phyloP scores from a whole-genome alignment of 2,113 vertebrate genomes.

The Chloropsis cyanopogon region DNA sequence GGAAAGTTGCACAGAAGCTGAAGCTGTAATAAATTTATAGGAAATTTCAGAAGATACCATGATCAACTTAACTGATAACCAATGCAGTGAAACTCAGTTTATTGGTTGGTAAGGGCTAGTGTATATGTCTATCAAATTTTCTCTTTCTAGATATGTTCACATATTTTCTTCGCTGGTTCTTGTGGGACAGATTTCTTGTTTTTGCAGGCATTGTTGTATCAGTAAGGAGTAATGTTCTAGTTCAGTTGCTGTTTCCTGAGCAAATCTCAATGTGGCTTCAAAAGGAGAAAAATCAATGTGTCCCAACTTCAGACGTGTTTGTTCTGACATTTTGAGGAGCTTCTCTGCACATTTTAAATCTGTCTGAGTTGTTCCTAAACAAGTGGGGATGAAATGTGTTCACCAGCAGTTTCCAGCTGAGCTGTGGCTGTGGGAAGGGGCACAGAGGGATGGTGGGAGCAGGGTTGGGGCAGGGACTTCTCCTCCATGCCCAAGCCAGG shows the following conservation, averaged over 20 bases:
- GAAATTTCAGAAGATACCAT: background rate
- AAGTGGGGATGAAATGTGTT: background rate
- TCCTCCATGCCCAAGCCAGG: background rate
- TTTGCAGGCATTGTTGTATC: background rate
- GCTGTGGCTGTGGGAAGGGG: background rate
- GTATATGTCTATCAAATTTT: background rate
- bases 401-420: background rate
- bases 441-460: background rate
- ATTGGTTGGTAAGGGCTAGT: background rate
- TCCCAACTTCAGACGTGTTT: background rate
- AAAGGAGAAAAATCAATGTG: background rate
- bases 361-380: background rate
- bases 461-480: background rate
- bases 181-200: background rate
- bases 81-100: background rate
- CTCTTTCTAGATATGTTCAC: background rate
- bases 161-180: background rate
- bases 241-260: background rate
- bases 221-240: background rate
- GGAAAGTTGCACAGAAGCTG: conserved; percentile 5
- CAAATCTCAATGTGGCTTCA: rapidly evolving
- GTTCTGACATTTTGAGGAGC: background rate
- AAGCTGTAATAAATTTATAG: background rate
- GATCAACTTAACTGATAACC: background rate
- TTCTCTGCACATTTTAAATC: background rate